Evolutionary conservation across 2,113 vertebrate species (phyloP).

Genomic region (Eurystomus gularis): DNA sequence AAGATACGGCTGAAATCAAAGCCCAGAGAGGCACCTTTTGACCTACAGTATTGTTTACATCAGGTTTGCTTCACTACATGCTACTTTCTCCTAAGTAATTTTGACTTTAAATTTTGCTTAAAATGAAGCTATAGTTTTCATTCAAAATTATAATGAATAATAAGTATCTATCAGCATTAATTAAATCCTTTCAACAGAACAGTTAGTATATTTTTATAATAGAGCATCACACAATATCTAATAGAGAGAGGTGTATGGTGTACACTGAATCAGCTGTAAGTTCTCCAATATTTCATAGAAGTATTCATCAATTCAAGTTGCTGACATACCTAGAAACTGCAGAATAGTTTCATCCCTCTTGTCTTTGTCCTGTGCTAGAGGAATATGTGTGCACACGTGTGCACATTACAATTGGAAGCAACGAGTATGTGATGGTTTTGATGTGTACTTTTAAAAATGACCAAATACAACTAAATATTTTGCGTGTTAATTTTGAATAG

Average conservation of each 20-base stretch:
- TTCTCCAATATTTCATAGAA: not conserved
- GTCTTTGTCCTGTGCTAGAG: not conserved
- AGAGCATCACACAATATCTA: not conserved
- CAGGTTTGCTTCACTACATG: accelerated
- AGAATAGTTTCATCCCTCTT: not conserved
- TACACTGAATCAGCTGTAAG: not conserved
- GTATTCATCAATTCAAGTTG: not conserved
- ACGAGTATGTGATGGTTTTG: not conserved
- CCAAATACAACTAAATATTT: not conserved
- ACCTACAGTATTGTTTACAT: not conserved
- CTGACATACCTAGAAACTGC: not conserved
- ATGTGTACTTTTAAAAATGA: not conserved
- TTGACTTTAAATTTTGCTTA: not conserved
- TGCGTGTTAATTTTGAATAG: not conserved
- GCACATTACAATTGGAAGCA: not conserved
- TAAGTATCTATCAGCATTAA: not conserved
- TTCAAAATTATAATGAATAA: not conserved
- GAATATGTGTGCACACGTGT: not conserved
- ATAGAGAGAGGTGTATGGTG: not conserved
- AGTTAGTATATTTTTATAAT: not conserved
- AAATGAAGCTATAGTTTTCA: not conserved
- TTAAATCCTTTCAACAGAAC: not conserved
- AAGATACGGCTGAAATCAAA: not conserved
- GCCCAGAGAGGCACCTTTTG: not conserved
- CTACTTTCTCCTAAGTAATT: not conserved